Base-by-base conservation (phyloP, 2,888 invertebrate species). In the Athalia circularis region DNA sequence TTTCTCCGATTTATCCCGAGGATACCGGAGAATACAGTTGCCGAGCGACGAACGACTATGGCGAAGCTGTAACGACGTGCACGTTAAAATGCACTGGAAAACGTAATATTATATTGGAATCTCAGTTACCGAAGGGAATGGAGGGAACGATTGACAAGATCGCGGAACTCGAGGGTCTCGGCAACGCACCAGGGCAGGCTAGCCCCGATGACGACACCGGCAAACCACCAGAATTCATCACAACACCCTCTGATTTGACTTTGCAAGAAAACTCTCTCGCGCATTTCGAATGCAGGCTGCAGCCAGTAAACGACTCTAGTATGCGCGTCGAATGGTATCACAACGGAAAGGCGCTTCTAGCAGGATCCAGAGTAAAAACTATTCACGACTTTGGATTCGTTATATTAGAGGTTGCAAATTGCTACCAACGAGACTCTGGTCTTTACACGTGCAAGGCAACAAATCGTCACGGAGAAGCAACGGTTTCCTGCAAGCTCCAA, bases 251-350 rank as follows among this genome's bases (percentile, higher is more conserved):
- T 57, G 97, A 98, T 91, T 93, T 96, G 80, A 94, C 95, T 29
- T 91, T 98, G 64, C 92, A 94, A 7, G 98, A 98, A 91, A 97
- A 97, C 87, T 94, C 96, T 5, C 92, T 97, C 80, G 98, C 98
- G 68, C 97, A 98, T 91, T 98, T 98, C 86, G 98, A 98, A 91
- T 97, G 97, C 86, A 94, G 96, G 78, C 91, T 98, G 79, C 94
- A 95, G 82, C 98, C 98, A 15, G 94, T 97, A 13, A 97, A 97
- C 86, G 98, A 98, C 90, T 96, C 97, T 5, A 97, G 96, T 87
- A 96, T 98, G 95, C 93, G 96, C 83, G 97, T 98, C 9, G 98
- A 99, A 91, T 99, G 99, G 99, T 99, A 94, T 94, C 98, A 98
- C 88, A 98, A 99, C 89, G 99, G 98, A 64, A 96, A 98, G 90